These are phyloP conservation scores for Xiphorhynchus erythropygius DNA, from an alignment of 2,797 vertebrate species.

Conservation along the genomic window DNA sequence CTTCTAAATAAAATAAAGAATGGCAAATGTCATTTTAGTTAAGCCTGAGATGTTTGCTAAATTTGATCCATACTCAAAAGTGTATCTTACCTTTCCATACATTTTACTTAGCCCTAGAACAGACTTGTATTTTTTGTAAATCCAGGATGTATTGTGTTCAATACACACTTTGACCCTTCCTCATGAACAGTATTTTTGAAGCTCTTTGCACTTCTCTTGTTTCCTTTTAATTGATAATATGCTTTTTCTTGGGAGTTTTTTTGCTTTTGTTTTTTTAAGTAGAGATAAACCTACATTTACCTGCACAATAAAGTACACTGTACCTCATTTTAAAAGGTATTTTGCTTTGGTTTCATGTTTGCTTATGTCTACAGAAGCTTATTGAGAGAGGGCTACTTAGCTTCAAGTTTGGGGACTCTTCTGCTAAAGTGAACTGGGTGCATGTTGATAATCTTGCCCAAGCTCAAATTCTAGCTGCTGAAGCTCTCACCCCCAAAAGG, in stretches of 20 bases:
- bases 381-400: constrained; percentile 86
- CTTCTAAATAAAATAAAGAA: neutral
- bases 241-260: neutral
- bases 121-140: neutral
- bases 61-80: neutral
- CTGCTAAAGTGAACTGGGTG: constrained; percentile 91
- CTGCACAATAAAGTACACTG: neutral
- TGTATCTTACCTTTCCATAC: neutral
- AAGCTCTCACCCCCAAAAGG: constrained; percentile 80
- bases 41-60: neutral
- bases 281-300: neutral
- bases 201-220: neutral
- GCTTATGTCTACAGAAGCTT: constrained; percentile 76
- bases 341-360: neutral
- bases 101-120: neutral
- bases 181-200: neutral
- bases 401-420: constrained; percentile 85
- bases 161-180: neutral
- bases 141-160: neutral
- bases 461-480: constrained; percentile 88
- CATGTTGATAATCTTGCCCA: constrained; percentile 89
- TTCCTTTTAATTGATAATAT: neutral
- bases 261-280: neutral
- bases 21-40: neutral
- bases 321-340: neutral